Base-by-base conservation (phyloP, 2,797 vertebrate species). In the Peromyscus melanophrys region DNA sequence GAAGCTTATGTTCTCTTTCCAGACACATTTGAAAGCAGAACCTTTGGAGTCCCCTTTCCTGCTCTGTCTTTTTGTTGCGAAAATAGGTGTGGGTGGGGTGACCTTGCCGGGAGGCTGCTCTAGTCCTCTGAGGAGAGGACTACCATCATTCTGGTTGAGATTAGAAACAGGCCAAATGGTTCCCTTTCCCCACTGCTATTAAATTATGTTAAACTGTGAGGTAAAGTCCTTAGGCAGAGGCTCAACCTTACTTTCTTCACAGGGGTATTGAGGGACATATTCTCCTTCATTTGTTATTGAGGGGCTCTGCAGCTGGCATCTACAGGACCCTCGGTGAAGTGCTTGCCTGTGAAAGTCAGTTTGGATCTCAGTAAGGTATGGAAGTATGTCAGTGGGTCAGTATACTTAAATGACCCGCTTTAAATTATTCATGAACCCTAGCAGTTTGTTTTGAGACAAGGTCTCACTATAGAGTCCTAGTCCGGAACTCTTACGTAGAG, bases 1-100 rank as follows among this genome's bases (percentile, higher is more conserved):
- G 67, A 86, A 95, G 59, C 83, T 82, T 81, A 55, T 86, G 13
- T 92, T 93, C 49, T 78, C 59, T 96, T 95, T 96, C 73, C 90
- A 96, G 76, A 86, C 25, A 69, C 40, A 77, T 61, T 95, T 92
- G 89, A 12, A 57, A 43, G 17, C 81, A 40, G 77, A 0, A 75
- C 29, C 85, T 61, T 89, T 93, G n/a, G 57, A 84, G 34, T 80
- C 65, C 7, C 52, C 19, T 77, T 97, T 87, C 73, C 80, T 78
- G 85, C 73, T 27, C 31, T 71, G 40, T 63, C 46, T 92, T 69
- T 27, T 10, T 75, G 27, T 83, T 23, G 96, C 59, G 73, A 34
- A 59, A 67, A 61, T 1, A 65, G n/a, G 25, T 93, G 55, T 65
- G 75, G 43, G 69, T 76, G 49, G 52, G 43, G 57, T 61, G 69